Conservation (phyloP, 2,797 vertebrate genomes). For the Spheniscus humboldti region DNA sequence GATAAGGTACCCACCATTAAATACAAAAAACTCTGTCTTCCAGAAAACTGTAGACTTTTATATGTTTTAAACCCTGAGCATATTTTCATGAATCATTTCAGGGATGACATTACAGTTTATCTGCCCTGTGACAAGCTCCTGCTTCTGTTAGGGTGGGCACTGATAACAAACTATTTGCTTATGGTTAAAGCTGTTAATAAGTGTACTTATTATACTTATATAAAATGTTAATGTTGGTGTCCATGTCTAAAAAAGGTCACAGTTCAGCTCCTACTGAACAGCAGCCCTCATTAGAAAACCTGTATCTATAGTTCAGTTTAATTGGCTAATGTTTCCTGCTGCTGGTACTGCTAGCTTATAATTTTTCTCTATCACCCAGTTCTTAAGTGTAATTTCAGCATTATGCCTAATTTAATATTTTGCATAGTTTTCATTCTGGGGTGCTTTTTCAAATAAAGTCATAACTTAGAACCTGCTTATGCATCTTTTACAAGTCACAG, state of each 20-base stretch:
- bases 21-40: not conserved
- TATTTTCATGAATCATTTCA: not conserved
- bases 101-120: not conserved
- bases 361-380: not conserved
- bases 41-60: not conserved
- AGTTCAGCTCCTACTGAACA: not conserved
- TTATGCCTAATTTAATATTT: not conserved
- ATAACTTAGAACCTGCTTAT: not conserved
- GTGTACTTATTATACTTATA: not conserved
- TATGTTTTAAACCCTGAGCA: not conserved
- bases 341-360: not conserved
- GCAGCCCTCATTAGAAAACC: not conserved
- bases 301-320: constrained; percentile 5
- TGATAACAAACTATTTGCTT: not conserved
- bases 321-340: not conserved
- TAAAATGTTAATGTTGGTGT: not conserved
- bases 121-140: not conserved
- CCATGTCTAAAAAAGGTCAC: not conserved
- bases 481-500: not conserved
- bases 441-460: not conserved
- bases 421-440: not conserved
- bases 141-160: not conserved
- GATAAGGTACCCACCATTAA: not conserved
- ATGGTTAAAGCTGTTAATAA: not conserved
- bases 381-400: not conserved